Conservation (phyloP, 2,797 vertebrate species). For the Thalassophryne amazonica region DNA sequence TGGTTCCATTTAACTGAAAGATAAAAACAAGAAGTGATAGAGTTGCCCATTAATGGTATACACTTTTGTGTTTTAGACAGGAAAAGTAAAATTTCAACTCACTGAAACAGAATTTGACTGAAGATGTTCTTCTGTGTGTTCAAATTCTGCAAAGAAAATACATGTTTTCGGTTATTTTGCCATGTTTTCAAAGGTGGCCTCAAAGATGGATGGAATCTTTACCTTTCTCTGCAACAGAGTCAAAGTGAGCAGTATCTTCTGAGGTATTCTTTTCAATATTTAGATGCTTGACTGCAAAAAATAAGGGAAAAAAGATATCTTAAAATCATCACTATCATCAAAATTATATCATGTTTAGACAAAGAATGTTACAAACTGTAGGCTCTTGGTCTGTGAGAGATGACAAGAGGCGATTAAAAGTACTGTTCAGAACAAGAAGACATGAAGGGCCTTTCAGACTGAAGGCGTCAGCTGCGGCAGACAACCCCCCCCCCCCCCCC, state of each 20-base stretch:
- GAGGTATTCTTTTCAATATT: conserved; percentile 85
- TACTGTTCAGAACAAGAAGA: too few species aligned
- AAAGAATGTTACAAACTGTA: too few species aligned
- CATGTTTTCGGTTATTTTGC: not conserved
- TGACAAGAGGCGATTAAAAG: too few species aligned
- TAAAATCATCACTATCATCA: too few species aligned
- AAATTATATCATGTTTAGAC: too few species aligned
- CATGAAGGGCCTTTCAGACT: too few species aligned
- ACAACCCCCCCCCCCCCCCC: too few species aligned
- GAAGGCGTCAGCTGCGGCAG: too few species aligned
- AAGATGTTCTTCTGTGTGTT: conserved; percentile 84
- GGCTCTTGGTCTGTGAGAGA: too few species aligned
- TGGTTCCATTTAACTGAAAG: conserved; percentile 81
- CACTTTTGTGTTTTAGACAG: not conserved
- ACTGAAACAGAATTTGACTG: conserved; percentile 88
- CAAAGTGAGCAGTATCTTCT: conserved; percentile 82
- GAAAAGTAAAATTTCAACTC: conserved; percentile 56
- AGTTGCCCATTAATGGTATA: not conserved
- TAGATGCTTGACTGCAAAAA: conserved; percentile 81
- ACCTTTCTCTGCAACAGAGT: conserved; percentile 86
- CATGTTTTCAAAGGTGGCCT: too few species aligned
- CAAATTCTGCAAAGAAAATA: conserved; percentile 78
- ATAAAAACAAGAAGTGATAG: conserved; percentile 5
- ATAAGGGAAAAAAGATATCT: not conserved
- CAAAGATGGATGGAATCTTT: conserved; percentile 4